Conservation (phyloP, 2,888 invertebrate species). For the Noctuana brunneofusca region DNA sequence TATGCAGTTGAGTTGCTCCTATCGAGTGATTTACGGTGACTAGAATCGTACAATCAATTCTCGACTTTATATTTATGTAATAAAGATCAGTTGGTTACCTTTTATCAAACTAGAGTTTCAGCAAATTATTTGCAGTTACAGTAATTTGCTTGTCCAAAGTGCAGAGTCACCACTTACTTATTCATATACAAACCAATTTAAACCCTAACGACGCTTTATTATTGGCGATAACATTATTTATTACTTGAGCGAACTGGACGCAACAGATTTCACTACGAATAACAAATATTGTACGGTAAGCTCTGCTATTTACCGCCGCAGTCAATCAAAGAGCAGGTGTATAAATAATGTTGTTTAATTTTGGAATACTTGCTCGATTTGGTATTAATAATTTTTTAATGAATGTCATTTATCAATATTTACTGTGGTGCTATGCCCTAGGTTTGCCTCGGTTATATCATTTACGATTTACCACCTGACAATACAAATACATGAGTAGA, state of each 20-base stretch:
- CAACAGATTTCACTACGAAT: slow-evolving; percentile 31
- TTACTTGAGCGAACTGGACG: slow-evolving; percentile 27
- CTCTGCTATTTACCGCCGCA: slow-evolving; percentile 10
- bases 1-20: too few relatives aligned
- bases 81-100: neutral
- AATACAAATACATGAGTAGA: too few relatives aligned
- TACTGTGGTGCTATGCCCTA: too few relatives aligned
- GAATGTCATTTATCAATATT: too few relatives aligned
- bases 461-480: too few relatives aligned
- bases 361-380: too few relatives aligned
- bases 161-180: slow-evolving; percentile 20
- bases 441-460: too few relatives aligned
- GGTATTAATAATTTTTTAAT: too few relatives aligned
- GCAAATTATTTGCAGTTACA: slow-evolving; percentile 24
- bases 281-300: slow-evolving; percentile 29
- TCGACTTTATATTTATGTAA: neutral
- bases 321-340: slow-evolving; percentile 9
- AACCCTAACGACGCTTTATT: slow-evolving; percentile 27
- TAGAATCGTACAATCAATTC: neutral
- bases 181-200: slow-evolving; percentile 19
- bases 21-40: too few relatives aligned
- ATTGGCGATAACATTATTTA: slow-evolving; percentile 24
- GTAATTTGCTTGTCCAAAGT: slow-evolving; percentile 17
- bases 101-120: slow-evolving; percentile 3
- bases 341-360: neutral